A percentile compares a stretch with the other conserved stretches of the same genome.
phyloP scores from a whole-genome alignment of 2,797 vertebrate species.

The Micrastur ruficollis region DNA sequence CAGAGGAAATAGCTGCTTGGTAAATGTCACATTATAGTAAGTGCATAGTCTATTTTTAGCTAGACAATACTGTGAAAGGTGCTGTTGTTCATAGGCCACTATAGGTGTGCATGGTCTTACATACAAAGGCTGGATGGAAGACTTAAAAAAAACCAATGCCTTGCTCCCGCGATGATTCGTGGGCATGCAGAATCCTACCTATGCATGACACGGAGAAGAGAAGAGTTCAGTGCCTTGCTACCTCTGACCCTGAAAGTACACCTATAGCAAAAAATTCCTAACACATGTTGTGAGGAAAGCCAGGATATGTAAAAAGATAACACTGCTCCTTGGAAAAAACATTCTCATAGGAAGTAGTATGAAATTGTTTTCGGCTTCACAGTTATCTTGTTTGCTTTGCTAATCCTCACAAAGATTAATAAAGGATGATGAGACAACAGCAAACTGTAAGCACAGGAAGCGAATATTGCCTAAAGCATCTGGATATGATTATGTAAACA shows the following conservation, averaged over 20 bases:
- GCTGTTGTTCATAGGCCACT: neutral
- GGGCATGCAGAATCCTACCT: neutral
- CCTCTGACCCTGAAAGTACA: neutral
- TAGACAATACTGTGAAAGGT: neutral
- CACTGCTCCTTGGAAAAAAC: conserved; percentile 1
- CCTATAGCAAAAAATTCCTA: neutral
- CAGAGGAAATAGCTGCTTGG: neutral
- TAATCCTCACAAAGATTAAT: conserved; percentile 60
- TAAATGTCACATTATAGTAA: neutral
- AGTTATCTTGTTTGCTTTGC: conserved; percentile 61
- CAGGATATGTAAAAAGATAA: neutral
- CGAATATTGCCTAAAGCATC: conserved; percentile 53
- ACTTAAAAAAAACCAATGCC: neutral
- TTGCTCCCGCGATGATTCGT: neutral
- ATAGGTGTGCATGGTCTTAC: neutral
- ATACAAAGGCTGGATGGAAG: neutral
- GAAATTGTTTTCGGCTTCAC: conserved; percentile 39
- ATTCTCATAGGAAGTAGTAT: conserved; percentile 31
- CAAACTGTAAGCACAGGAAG: conserved; percentile 60
- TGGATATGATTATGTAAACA: conserved; percentile 65
- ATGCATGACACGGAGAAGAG: neutral
- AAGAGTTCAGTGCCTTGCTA: neutral
- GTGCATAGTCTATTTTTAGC: conserved; percentile 25
- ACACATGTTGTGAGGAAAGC: neutral
- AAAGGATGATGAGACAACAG: conserved; percentile 58